phyloP scores from a whole-genome alignment of 2,113 vertebrate genomes.

The Orthonyx spaldingii region DNA sequence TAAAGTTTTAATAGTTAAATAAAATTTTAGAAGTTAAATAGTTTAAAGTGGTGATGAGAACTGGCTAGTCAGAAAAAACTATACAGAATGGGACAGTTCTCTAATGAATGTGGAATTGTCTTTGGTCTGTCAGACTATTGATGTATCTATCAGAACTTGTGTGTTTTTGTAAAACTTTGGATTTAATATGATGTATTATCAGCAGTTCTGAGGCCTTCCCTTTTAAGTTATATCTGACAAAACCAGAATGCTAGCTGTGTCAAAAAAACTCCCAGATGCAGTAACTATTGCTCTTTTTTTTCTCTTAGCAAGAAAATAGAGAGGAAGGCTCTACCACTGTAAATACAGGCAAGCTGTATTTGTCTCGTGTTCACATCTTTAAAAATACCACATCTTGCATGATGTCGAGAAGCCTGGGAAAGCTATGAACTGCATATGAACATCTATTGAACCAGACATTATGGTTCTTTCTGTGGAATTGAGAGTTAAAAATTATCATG shows the following conservation, averaged over 20 bases:
- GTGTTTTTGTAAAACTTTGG: not conserved
- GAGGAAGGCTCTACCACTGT: not conserved
- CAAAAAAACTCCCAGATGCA: not conserved
- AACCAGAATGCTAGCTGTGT: not conserved
- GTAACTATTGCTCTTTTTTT: not conserved
- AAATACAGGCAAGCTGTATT: not conserved
- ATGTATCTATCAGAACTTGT: not conserved
- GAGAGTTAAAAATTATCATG: accelerated
- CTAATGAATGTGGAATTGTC: not conserved
- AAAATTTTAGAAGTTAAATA: not conserved
- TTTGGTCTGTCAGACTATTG: not conserved
- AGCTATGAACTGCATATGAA: not conserved
- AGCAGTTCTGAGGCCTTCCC: not conserved
- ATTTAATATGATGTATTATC: not conserved
- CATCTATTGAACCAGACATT: not conserved
- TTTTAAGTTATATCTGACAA: not conserved
- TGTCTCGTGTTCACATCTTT: not conserved
- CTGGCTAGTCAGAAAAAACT: not conserved
- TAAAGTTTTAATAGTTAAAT: no score
- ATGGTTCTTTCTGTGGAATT: not conserved
- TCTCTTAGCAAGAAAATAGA: not conserved
- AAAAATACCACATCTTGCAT: not conserved
- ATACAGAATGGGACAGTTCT: not conserved
- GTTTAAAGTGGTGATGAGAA: not conserved
- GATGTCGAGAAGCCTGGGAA: not conserved